Evolutionary conservation across 2,888 invertebrate genomes (phyloP).

Genomic region (Metopia argyrocephala): DNA sequence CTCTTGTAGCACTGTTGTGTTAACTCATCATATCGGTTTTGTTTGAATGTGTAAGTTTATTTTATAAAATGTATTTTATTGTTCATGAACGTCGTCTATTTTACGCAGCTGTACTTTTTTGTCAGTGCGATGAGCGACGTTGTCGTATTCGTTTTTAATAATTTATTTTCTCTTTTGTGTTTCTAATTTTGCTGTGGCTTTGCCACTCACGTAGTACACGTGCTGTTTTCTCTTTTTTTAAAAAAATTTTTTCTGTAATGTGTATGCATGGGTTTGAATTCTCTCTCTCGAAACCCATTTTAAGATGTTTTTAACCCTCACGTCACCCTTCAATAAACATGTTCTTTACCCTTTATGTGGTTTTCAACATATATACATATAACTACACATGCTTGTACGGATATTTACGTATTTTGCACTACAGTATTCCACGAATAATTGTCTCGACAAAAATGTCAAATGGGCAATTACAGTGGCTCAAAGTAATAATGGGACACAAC

Average conservation of each 20-base stretch:
- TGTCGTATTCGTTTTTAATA: constrained; percentile 37
- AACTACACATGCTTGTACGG: too few species aligned
- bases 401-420: too few species aligned
- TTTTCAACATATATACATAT: background rate
- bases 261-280: background rate
- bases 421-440: too few species aligned
- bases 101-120: constrained; percentile 58
- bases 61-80: background rate
- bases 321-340: too few species aligned
- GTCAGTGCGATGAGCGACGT: constrained; percentile 31
- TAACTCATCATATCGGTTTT: background rate
- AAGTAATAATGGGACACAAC: too few species aligned
- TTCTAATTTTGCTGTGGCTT: constrained; percentile 11
- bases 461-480: too few species aligned
- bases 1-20: constrained; percentile 1
- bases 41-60: constrained; percentile 1
- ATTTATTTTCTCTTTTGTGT: background rate
- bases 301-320: too few species aligned
- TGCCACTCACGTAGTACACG: constrained; percentile 27
- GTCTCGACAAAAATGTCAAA: too few species aligned
- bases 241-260: background rate
- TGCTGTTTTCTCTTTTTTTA: constrained; percentile 38
- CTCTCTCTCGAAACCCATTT: too few species aligned
- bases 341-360: constrained; percentile 4
- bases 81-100: constrained; percentile 38